Conservation (phyloP, 2,888 invertebrate genomes). For the Eueremaeus valkanovi region DNA sequence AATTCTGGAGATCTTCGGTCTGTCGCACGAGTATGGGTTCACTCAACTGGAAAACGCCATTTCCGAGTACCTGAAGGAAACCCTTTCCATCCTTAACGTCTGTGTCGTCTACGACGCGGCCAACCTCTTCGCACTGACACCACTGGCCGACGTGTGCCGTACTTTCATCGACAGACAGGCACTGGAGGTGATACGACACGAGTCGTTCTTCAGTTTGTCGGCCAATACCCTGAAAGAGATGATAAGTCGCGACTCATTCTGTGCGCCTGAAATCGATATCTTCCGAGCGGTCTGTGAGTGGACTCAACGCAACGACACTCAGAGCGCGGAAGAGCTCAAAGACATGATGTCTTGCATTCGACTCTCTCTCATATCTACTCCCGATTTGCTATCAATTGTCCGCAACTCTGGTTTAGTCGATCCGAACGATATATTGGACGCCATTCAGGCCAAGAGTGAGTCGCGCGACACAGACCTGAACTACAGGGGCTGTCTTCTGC, state of each 20-base stretch:
- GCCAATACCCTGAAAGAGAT: conserved; percentile 77
- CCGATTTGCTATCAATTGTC: conserved; percentile 81
- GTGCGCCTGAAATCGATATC: conserved; percentile 90
- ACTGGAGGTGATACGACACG: conserved; percentile 72
- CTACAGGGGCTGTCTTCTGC: conserved; percentile 70
- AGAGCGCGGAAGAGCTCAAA: conserved; percentile 48
- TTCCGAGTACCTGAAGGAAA: conserved; percentile 84
- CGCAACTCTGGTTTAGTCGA: conserved; percentile 79
- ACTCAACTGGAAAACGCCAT: conserved; percentile 83
- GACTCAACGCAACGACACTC: conserved; percentile 71
- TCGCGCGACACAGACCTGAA: conserved; percentile 71
- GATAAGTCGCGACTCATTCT: conserved; percentile 87
- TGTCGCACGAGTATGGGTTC: conserved; percentile 95
- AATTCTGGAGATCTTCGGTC: conserved; percentile 64
- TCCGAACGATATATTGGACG: conserved; percentile 86
- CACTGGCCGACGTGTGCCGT: conserved; percentile 70
- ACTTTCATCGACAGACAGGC: conserved; percentile 88
- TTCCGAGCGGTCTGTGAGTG: conserved; percentile 83
- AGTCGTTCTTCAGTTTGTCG: conserved; percentile 76
- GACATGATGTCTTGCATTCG: conserved; percentile 58
- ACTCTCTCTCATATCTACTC: conserved; percentile 78
- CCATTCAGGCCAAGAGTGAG: conserved; percentile 80
- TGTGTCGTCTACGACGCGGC: conserved; percentile 94
- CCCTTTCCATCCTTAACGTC: conserved; percentile 80
- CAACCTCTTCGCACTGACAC: conserved; percentile 62